phyloP scores from a whole-genome alignment of 2,113 vertebrate genomes.

The Platichthys flesus region DNA sequence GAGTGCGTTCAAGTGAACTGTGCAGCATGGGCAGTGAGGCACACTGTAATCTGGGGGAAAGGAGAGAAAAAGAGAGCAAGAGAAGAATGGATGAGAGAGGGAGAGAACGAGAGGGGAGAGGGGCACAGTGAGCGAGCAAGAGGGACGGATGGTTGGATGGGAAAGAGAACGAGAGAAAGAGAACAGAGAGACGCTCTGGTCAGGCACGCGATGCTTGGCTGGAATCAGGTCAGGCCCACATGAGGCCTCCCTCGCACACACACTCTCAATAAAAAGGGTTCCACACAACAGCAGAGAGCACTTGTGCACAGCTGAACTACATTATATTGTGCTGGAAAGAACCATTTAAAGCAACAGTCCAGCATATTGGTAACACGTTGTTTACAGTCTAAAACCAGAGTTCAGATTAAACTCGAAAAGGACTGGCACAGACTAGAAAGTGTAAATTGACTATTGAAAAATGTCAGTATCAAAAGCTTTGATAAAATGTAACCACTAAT shows the following conservation, averaged over 20 bases:
- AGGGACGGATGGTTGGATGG: slow-evolving; percentile 33
- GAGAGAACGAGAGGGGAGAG: not conserved
- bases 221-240: slow-evolving; percentile 80
- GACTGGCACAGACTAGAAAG: too few species aligned
- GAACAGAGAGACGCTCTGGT: slow-evolving; percentile 65
- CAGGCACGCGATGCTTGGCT: slow-evolving; percentile 75
- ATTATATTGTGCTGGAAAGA: slow-evolving; percentile 7
- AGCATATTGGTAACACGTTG: not conserved
- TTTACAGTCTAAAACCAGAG: not conserved
- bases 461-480: too few species aligned
- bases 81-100: slow-evolving; percentile 38
- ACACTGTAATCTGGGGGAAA: slow-evolving; percentile 52
- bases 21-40: slow-evolving; percentile 65
- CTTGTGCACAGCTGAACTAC: slow-evolving; percentile 7
- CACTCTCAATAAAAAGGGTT: slow-evolving; percentile 42
- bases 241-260: slow-evolving; percentile 60
- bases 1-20: slow-evolving; percentile 45
- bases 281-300: slow-evolving; percentile 24
- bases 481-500: too few species aligned
- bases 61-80: slow-evolving; percentile 33
- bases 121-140: not conserved
- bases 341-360: slow-evolving; percentile 24
- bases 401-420: too few species aligned
- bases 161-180: slow-evolving; percentile 51
- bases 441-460: too few species aligned